A percentile compares a stretch with the other conserved stretches of the same genome.
Evolutionary conservation across 2,113 vertebrate genomes (phyloP).

Genomic region (Gambusia holbrooki): DNA sequence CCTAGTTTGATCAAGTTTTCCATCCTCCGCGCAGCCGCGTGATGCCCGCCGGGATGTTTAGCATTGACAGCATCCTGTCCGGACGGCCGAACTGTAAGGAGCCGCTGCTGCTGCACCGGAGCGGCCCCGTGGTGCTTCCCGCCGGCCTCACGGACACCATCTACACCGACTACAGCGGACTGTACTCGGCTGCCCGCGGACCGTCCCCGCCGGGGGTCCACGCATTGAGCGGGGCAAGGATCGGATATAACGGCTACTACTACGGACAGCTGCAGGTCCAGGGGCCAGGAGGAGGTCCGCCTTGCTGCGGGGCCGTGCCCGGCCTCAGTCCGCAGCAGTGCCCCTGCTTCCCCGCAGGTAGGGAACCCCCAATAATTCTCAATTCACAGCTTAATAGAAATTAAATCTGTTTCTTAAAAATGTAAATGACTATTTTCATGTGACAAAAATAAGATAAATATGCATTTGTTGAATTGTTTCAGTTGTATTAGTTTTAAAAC

Average conservation of each 20-base stretch:
- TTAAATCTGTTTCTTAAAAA: not conserved
- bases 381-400: not conserved
- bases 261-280: slow-evolving; percentile 95
- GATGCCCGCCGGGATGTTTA: slow-evolving; percentile 98
- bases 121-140: slow-evolving; percentile 87
- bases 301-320: slow-evolving; percentile 89
- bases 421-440: too few species aligned
- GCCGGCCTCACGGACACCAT: slow-evolving; percentile 87
- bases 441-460: not conserved
- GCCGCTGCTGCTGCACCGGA: slow-evolving; percentile 86
- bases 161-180: slow-evolving; percentile 91
- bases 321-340: slow-evolving; percentile 91
- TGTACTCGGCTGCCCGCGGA: slow-evolving; percentile 86
- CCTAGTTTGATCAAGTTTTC: not conserved
- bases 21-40: slow-evolving; percentile 35
- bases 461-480: not conserved
- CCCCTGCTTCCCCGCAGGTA: slow-evolving; percentile 92
- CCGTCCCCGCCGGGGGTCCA: slow-evolving; percentile 83
- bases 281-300: slow-evolving; percentile 86
- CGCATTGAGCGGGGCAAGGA: slow-evolving; percentile 83
- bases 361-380: not conserved
- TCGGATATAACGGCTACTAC: slow-evolving; percentile 94
- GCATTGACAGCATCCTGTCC: slow-evolving; percentile 97
- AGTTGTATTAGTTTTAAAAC: not conserved
- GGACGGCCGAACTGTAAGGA: slow-evolving; percentile 94